These are phyloP conservation scores for Yponomeuta malinellus DNA, from an alignment of 2,888 invertebrate species.

Conservation along the genomic window DNA sequence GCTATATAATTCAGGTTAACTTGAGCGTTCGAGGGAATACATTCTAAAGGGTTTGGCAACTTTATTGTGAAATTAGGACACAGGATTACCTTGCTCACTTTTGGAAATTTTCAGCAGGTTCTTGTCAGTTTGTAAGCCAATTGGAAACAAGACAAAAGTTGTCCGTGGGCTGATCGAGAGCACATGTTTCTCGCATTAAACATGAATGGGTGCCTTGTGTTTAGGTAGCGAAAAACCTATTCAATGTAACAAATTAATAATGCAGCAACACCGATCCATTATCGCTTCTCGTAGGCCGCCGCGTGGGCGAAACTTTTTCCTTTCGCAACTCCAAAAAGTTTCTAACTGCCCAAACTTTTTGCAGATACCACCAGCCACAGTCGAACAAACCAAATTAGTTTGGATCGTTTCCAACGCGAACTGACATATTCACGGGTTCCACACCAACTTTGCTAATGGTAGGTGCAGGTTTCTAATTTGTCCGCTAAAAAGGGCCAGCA, in stretches of 20 bases:
- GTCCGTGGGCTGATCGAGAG: not conserved
- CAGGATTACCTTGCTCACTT: not conserved
- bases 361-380: not conserved
- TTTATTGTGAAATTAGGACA: not conserved
- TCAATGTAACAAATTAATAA: not conserved
- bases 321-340: not conserved
- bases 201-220: not conserved
- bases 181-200: not conserved
- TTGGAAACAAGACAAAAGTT: constrained; percentile 14
- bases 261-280: not conserved
- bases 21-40: too few relatives aligned
- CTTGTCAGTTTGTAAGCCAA: not conserved
- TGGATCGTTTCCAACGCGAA: not conserved
- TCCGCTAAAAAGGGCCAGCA: not conserved
- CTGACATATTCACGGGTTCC: not conserved
- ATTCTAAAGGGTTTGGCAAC: not conserved
- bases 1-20: too few relatives aligned
- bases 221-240: not conserved
- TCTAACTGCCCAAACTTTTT: not conserved
- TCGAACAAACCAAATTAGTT: not conserved
- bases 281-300: not conserved
- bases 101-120: not conserved
- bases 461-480: not conserved
- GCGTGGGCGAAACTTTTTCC: not conserved
- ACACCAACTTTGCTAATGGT: not conserved